Evolutionary conservation across 2,888 invertebrate genomes (phyloP).

Genomic region (Pilophorus perplexus): DNA sequence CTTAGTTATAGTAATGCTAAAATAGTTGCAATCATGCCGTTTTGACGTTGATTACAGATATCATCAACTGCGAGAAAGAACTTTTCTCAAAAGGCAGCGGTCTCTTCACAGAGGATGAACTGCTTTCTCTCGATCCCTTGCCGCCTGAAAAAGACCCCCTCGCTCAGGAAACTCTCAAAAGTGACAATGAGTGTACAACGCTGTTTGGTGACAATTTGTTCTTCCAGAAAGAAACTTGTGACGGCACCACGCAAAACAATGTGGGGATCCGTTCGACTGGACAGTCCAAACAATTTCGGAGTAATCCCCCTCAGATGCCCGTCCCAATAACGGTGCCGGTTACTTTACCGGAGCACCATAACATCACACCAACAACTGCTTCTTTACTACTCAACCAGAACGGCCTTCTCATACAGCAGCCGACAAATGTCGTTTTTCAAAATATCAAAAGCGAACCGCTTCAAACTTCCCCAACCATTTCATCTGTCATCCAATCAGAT

Average conservation of each 20-base stretch:
- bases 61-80: conserved; percentile 66
- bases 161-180: not conserved
- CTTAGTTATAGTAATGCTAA: too few species aligned
- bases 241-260: not conserved
- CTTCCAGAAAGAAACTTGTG: conserved; percentile 20
- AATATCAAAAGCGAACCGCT: conserved; percentile 40
- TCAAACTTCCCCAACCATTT: conserved; percentile 12
- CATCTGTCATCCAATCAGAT: conserved; percentile 25
- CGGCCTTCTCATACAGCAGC: conserved; percentile 44
- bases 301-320: conserved; percentile 10
- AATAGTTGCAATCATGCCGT: too few species aligned
- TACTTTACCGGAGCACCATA: not conserved
- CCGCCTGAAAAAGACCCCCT: conserved; percentile 52
- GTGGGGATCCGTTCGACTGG: not conserved
- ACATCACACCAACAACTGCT: conserved; percentile 14
- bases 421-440: conserved; percentile 47
- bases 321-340: conserved; percentile 25
- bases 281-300: not conserved
- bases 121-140: conserved; percentile 55
- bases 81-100: conserved; percentile 56
- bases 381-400: conserved; percentile 43
- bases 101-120: conserved; percentile 57
- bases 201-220: conserved; percentile 16
- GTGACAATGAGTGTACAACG: conserved; percentile 11
- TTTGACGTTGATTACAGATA: too few species aligned